These are phyloP conservation scores for Lapara coniferarum DNA, from an alignment of 2,888 invertebrate genomes.

Conservation along the genomic window DNA sequence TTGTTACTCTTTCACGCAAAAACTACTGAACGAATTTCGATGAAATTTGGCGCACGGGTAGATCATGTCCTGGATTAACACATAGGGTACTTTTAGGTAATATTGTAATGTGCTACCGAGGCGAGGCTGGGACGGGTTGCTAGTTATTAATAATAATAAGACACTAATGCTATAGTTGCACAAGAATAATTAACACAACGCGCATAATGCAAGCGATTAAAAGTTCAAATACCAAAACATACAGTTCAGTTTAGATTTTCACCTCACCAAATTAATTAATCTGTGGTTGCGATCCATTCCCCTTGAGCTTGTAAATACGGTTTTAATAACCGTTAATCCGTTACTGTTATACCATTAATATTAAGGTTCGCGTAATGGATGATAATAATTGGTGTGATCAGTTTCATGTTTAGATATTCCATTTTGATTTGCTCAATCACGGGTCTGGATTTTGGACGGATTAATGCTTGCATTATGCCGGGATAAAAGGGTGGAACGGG, in stretches of 20 bases:
- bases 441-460: constrained; percentile 8
- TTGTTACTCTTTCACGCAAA: too few relatives aligned
- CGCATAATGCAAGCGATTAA: neutral
- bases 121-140: too few relatives aligned
- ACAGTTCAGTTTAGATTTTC: constrained; percentile 10
- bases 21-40: too few relatives aligned
- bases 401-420: constrained; percentile 26
- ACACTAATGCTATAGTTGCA: too few relatives aligned
- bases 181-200: too few relatives aligned
- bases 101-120: too few relatives aligned
- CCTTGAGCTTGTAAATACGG: constrained; percentile 17
- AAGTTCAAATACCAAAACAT: constrained; percentile 3
- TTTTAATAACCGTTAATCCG: constrained; percentile 26
- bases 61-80: too few relatives aligned
- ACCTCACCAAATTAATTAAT: constrained; percentile 18
- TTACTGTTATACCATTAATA: constrained; percentile 21
- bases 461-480: neutral
- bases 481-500: too few relatives aligned
- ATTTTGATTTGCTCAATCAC: constrained; percentile 26
- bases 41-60: too few relatives aligned
- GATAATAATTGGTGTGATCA: constrained; percentile 24
- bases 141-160: too few relatives aligned
- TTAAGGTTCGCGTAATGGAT: constrained; percentile 25
- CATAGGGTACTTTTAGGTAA: too few relatives aligned
- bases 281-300: neutral